A percentile compares a stretch with the other conserved stretches of the same genome.
Evolutionary conservation across 2,888 invertebrate genomes (phyloP).

Genomic region (Nesidiocoris tenuis): DNA sequence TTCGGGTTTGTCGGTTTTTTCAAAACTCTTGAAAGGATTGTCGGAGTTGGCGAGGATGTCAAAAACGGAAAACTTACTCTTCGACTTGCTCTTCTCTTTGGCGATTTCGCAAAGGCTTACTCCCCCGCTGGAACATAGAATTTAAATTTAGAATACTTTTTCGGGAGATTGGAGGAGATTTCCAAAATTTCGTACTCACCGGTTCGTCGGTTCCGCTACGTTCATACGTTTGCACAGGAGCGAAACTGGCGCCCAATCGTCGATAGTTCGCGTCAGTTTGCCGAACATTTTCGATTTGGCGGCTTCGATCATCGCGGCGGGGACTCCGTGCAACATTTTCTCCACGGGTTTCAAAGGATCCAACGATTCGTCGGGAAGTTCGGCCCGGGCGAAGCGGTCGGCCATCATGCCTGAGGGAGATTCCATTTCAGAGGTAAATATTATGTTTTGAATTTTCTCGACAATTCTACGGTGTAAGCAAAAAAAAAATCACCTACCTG

Average conservation of each 20-base stretch:
- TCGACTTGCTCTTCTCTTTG: conserved; percentile 58
- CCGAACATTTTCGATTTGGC: conserved; percentile 77
- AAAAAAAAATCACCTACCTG: conserved; percentile 44
- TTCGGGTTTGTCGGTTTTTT: background rate
- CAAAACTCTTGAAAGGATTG: conserved; percentile 15
- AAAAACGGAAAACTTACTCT: conserved; percentile 71
- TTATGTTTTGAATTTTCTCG: background rate
- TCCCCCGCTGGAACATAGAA: conserved; percentile 51
- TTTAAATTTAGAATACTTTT: too few species aligned
- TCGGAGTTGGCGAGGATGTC: conserved; percentile 63
- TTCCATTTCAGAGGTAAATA: background rate
- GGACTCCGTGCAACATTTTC: background rate
- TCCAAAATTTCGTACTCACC: background rate
- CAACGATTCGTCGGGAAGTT: conserved; percentile 56
- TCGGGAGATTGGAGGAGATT: too few species aligned
- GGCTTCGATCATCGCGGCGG: conserved; percentile 57
- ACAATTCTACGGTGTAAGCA: too few species aligned
- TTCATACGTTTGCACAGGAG: conserved; percentile 90
- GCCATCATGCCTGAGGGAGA: conserved; percentile 53
- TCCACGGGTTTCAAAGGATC: conserved; percentile 53
- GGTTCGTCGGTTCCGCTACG: conserved; percentile 61
- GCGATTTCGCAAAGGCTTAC: conserved; percentile 48
- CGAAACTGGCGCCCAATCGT: conserved; percentile 79
- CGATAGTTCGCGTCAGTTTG: conserved; percentile 65
- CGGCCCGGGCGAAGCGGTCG: conserved; percentile 66